Conservation (phyloP, 2,888 invertebrate genomes). For the Caenorhabditis zanzibari region DNA sequence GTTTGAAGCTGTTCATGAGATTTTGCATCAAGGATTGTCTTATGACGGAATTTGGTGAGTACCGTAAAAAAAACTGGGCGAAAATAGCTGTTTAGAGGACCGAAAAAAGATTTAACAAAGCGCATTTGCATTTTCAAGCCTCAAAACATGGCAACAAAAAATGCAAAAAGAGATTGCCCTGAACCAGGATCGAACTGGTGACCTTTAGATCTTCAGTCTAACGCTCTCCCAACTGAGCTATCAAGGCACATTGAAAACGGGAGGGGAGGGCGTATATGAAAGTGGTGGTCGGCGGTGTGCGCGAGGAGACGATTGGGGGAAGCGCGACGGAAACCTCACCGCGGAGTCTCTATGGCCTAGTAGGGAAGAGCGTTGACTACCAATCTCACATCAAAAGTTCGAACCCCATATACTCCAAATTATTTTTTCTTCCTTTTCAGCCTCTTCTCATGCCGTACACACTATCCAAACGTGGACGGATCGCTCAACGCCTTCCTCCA, state of each 20-base stretch:
- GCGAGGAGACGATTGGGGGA: no score
- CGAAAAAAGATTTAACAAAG: no score
- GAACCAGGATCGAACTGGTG: constrained; percentile 83
- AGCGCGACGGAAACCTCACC: no score
- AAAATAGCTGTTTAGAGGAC: no score
- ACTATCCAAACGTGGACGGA: constrained; percentile 77
- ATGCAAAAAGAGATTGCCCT: constrained; percentile 69
- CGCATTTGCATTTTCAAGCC: no score
- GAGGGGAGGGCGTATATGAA: no score
- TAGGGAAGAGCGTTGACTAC: no score
- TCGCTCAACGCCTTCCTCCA: constrained; percentile 75
- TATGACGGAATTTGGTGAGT: constrained; percentile 80
- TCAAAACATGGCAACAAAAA: constrained; percentile 8
- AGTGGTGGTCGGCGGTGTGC: no score
- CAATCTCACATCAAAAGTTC: no score
- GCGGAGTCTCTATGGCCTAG: no score
- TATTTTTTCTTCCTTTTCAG: constrained; percentile 63
- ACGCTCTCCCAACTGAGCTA: constrained; percentile 83
- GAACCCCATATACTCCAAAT: no score
- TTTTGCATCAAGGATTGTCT: constrained; percentile 74
- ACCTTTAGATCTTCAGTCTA: constrained; percentile 84
- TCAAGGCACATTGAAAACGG: constrained; percentile 39
- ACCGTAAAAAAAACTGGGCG: no score
- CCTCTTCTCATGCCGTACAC: constrained; percentile 77
- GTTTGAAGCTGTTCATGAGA: constrained; percentile 76